Conservation (phyloP, 2,888 invertebrate species). For the Lithophane ornitopus region DNA sequence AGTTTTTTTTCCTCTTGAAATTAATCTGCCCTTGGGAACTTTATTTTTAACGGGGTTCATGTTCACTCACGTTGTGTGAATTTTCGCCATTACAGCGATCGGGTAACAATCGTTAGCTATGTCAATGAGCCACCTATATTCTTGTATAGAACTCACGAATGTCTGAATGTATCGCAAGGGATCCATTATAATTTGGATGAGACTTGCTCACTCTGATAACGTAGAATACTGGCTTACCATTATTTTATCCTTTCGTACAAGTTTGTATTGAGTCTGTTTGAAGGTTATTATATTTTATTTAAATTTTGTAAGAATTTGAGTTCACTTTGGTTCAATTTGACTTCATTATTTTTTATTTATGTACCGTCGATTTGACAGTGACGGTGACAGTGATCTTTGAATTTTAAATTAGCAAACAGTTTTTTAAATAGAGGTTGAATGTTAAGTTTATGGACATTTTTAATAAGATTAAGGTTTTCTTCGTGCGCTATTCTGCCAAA, state of each 20-base stretch:
- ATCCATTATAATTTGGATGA: constrained; percentile 74
- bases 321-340: constrained; percentile 33
- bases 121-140: constrained; percentile 84
- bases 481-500: background rate
- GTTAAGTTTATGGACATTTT: constrained; percentile 24
- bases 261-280: constrained; percentile 21
- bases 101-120: constrained; percentile 83
- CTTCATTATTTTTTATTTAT: constrained; percentile 52
- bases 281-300: constrained; percentile 27
- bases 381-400: constrained; percentile 24
- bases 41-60: background rate
- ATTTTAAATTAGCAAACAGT: constrained; percentile 18
- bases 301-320: constrained; percentile 42
- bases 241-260: constrained; percentile 34
- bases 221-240: constrained; percentile 41
- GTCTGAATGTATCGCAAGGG: constrained; percentile 76
- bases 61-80: constrained; percentile 76
- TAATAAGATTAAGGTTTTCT: background rate
- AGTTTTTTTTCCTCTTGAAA: background rate
- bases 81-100: constrained; percentile 79
- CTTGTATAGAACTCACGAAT: constrained; percentile 77
- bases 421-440: constrained; percentile 41
- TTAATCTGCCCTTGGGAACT: background rate
- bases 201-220: constrained; percentile 43
- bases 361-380: constrained; percentile 49